Evolutionary conservation across 2,113 vertebrate genomes (phyloP), one percentile per base, ranked within the genome.

Genomic region (Epinephelus moara): DNA sequence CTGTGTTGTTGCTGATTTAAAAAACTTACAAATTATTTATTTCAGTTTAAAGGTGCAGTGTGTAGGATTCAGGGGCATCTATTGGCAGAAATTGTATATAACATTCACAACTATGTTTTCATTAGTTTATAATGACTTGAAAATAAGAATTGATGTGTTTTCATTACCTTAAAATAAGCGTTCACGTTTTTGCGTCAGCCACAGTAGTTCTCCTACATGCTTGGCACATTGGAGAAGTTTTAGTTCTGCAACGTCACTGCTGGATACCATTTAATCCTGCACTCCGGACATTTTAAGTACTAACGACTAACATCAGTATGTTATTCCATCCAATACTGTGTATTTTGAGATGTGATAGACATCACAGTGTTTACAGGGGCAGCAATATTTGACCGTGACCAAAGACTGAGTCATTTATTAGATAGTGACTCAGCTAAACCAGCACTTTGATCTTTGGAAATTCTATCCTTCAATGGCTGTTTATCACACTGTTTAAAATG

Each of bases 401-500:
- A n/a, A 61, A 74, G 17, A n/a, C 67, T 63, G 1, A 49, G n/a
- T 25, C 52, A 70, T 60, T 71, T 57, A 66, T 80, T 74, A 75
- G 18, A 69, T 15, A 21, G n/a, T 30, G 30, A 68, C 52, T 68
- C 18, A 55, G 74, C 52, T 23, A 63, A 73, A 55, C 59, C 47
- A 33, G 27, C 52, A 23, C 77, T 57, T 67, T 10, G 47, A 71
- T 37, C 50, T 68, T 66, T 52, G 50, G 47, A 79, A 61, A 66
- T 76, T 1, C 45, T 70, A 69, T 66, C 40, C 64, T 69, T 2
- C 60, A 37, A 60, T 37, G 27, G 45, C 55, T 62, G 53, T 80
- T 84, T 69, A 70, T 59, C 82, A 33, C 25, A 57, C 47, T 53
- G 61, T 73, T 30, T 45, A 55, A 64, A 75, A 85, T 78, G 72